Evolutionary conservation across 2,797 vertebrate genomes (phyloP).

Genomic region (Pseudochirops cupreus): DNA sequence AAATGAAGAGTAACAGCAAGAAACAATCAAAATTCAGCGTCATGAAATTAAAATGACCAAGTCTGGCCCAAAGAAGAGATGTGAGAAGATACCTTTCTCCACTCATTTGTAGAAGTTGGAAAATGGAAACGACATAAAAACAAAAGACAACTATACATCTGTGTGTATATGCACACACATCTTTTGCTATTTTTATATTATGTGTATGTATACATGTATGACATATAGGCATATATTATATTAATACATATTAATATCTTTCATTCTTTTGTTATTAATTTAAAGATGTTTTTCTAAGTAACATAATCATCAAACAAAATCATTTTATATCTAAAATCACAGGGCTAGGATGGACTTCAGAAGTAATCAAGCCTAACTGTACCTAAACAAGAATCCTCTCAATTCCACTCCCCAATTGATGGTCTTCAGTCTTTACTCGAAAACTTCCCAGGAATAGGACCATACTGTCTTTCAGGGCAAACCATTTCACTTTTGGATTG

Average conservation of each 20-base stretch:
- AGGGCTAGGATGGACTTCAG: background rate
- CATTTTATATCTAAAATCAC: background rate
- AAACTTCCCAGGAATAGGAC: background rate
- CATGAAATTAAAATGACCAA: background rate
- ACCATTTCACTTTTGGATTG: background rate
- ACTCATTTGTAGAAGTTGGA: background rate
- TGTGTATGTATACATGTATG: background rate
- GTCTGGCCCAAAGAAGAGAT: background rate
- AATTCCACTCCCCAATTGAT: background rate
- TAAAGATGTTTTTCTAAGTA: constrained; percentile 12
- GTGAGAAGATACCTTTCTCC: background rate
- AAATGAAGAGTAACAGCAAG: background rate
- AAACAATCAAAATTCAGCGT: background rate
- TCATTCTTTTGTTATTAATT: background rate
- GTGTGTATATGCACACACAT: background rate
- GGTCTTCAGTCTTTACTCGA: background rate
- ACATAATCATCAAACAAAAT: background rate
- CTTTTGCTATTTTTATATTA: background rate
- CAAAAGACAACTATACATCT: background rate
- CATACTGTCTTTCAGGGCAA: background rate
- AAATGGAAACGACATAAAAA: background rate
- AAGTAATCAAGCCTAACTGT: background rate
- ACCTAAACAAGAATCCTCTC: background rate
- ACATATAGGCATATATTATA: background rate
- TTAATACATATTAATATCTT: background rate